Conservation (phyloP, 2,797 vertebrate species). For the Muscicapa comitata region DNA sequence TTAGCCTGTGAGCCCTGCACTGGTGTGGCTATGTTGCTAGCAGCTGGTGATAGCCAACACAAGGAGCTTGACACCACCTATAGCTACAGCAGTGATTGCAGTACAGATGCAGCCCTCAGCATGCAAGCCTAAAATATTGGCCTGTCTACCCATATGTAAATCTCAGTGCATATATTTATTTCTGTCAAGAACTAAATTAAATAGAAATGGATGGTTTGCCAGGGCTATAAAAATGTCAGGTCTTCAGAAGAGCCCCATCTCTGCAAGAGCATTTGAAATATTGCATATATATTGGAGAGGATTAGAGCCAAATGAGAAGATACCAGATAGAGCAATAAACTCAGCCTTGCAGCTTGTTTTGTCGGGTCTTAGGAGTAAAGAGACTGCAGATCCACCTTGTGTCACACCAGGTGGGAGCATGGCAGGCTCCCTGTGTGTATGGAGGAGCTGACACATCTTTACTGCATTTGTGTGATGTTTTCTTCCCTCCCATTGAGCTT, state of each 20-base stretch:
- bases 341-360: conserved; percentile 2
- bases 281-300: conserved; percentile 9
- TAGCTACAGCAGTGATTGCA: neutral
- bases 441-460: neutral
- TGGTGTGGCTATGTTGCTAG: neutral
- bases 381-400: neutral
- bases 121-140: neutral
- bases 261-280: conserved; percentile 54
- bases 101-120: neutral
- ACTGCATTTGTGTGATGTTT: neutral
- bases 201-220: conserved; percentile 53
- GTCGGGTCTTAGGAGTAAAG: neutral
- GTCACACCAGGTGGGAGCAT: neutral
- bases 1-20: neutral
- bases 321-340: conserved; percentile 40
- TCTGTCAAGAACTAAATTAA: conserved; percentile 56
- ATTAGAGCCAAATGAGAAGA: conserved; percentile 53
- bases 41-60: neutral
- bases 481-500: neutral
- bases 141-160: conserved; percentile 28
- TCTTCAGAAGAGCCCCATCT: conserved; percentile 5
- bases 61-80: neutral
- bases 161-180: conserved; percentile 30
- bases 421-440: neutral
- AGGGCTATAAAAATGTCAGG: conserved; percentile 54